phyloP scores from a whole-genome alignment of 2,113 vertebrate species.

The Salvelinus fontinalis region DNA sequence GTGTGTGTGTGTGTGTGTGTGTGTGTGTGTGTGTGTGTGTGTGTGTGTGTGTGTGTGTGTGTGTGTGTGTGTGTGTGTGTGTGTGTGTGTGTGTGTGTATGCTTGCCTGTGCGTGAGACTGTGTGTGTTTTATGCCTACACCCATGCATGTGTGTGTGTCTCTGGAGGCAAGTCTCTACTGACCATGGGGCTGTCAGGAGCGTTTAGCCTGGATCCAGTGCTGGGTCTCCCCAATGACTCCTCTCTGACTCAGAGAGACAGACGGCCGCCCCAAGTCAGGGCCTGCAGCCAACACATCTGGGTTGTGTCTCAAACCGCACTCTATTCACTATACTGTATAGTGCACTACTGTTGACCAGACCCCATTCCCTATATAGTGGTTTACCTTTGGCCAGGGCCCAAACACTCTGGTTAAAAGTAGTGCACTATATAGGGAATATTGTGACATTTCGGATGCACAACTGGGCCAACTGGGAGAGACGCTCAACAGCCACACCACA shows the following conservation, averaged over 20 bases:
- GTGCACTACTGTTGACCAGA: too few species aligned
- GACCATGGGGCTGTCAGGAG: conserved; percentile 8
- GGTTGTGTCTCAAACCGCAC: too few species aligned
- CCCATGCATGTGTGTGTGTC: background rate
- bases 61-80: background rate
- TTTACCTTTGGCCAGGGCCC: too few species aligned
- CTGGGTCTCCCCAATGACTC: background rate
- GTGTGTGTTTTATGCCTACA: background rate
- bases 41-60: conserved; percentile 1
- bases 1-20: conserved; percentile 1
- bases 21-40: background rate
- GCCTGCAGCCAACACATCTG: background rate
- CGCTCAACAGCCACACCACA: too few species aligned
- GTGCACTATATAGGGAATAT: too few species aligned
- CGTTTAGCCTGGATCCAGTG: conserved; percentile 2
- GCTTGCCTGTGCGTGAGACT: conserved; percentile 8
- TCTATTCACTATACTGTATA: too few species aligned
- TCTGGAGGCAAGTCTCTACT: background rate
- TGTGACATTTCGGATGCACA: too few species aligned
- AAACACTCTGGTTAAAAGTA: too few species aligned
- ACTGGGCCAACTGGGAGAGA: too few species aligned
- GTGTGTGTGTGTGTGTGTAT: background rate
- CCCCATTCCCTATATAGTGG: too few species aligned
- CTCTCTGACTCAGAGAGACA: conserved; percentile 1
- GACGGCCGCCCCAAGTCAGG: background rate